Conservation (phyloP, 2,113 vertebrate species). For the Coracopsis vasa region DNA sequence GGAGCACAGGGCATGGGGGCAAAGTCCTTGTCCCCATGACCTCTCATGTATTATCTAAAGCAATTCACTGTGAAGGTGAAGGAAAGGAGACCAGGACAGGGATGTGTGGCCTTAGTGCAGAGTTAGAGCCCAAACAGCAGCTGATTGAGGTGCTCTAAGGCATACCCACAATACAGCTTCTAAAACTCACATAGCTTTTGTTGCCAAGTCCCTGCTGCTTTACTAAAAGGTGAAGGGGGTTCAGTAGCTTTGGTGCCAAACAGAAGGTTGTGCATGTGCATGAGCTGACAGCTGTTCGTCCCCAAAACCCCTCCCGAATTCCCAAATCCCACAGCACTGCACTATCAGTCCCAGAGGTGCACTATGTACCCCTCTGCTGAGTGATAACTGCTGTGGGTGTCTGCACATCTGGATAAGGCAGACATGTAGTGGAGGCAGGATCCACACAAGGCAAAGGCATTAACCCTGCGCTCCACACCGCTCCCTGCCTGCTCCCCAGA, state of each 20-base stretch:
- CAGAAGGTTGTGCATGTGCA: background rate
- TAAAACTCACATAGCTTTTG: background rate
- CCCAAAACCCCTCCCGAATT: background rate
- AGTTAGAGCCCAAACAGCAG: background rate
- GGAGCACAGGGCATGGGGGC: background rate
- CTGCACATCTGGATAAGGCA: background rate
- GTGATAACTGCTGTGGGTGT: rapidly evolving
- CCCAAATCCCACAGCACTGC: background rate
- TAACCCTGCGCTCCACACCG: rapidly evolving
- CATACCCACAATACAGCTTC: background rate
- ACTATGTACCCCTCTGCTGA: background rate
- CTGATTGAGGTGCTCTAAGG: background rate
- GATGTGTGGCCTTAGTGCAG: background rate
- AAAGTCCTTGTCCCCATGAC: background rate
- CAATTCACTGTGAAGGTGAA: background rate
- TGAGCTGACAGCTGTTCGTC: background rate
- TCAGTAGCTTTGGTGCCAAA: background rate
- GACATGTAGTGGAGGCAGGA: background rate
- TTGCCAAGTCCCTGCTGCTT: background rate
- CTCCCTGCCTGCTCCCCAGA: background rate
- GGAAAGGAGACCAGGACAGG: background rate
- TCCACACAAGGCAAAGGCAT: background rate
- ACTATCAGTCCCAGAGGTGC: background rate
- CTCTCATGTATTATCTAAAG: background rate
- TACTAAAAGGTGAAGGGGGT: background rate